Evolutionary conservation across 1,140 invertebrate genomes (phyloP).

Genomic region (Meloidogyne floridensis): DNA sequence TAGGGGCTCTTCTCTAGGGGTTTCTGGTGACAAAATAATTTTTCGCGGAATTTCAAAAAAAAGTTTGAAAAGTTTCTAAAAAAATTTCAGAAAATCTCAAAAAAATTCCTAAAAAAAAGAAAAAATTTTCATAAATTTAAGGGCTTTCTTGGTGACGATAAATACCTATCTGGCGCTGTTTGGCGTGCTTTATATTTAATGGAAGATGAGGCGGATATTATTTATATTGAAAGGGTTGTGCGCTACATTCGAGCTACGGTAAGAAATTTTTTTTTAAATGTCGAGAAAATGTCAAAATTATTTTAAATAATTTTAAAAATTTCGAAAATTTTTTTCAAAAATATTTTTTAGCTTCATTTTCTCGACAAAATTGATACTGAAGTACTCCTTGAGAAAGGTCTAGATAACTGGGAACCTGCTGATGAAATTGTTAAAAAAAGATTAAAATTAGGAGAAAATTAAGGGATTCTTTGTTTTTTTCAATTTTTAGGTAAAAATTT

Average conservation of each 20-base stretch:
- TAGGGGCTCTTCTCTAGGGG: background rate
- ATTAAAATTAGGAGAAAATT: background rate
- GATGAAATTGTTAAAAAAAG: slow-evolving; percentile 23
- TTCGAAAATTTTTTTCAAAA: too few relatives aligned
- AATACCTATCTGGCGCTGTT: slow-evolving; percentile 35
- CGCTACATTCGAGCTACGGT: slow-evolving; percentile 45
- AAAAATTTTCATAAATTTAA: slow-evolving; percentile 6
- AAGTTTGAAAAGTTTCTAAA: too few relatives aligned
- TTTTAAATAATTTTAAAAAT: too few relatives aligned
- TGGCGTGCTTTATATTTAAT: slow-evolving; percentile 44
- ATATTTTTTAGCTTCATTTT: slow-evolving; percentile 31
- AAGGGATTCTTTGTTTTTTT: too few relatives aligned
- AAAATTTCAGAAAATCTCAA: too few relatives aligned
- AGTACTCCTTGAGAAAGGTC: slow-evolving; percentile 33
- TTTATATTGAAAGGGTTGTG: slow-evolving; percentile 38
- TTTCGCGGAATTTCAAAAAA: too few relatives aligned
- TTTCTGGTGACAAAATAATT: too few relatives aligned
- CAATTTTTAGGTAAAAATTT: too few relatives aligned
- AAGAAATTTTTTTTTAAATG: slow-evolving; percentile 13
- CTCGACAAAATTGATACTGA: slow-evolving; percentile 34
- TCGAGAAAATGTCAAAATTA: background rate
- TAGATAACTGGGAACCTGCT: slow-evolving; percentile 37
- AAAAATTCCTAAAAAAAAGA: too few relatives aligned
- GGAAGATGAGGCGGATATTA: slow-evolving; percentile 30
- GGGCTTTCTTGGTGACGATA: slow-evolving; percentile 44